Conservation (phyloP, 2,888 invertebrate species). For the Ditula angustiorana region DNA sequence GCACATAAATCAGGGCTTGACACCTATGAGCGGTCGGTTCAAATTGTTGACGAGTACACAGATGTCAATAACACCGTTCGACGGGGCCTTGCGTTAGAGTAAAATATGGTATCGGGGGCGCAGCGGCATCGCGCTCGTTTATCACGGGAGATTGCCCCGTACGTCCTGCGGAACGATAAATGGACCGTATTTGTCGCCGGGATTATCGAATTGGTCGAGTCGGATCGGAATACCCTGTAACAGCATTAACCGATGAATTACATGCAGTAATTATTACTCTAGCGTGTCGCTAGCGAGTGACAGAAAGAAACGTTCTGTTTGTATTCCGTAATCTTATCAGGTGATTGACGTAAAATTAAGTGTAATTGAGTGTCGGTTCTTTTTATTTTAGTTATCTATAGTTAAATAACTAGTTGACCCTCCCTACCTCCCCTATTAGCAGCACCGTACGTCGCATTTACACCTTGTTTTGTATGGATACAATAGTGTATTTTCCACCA, state of each 20-base stretch:
- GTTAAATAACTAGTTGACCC: no score
- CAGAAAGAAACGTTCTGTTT: neutral
- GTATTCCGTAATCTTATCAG: neutral
- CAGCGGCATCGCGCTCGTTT: conserved; percentile 46
- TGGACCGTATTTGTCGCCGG: conserved; percentile 53
- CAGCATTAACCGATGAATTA: conserved; percentile 28
- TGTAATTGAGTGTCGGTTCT: neutral
- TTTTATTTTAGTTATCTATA: neutral
- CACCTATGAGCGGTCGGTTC: conserved; percentile 18
- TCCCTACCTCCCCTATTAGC: neutral
- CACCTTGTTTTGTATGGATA: neutral
- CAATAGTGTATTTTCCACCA: neutral
- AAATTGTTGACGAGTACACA: conserved; percentile 29
- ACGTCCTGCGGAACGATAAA: conserved; percentile 51
- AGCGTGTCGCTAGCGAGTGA: neutral
- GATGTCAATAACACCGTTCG: conserved; percentile 40
- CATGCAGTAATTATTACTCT: conserved; percentile 16
- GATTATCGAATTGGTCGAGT: conserved; percentile 50
- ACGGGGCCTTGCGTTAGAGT: conserved; percentile 48
- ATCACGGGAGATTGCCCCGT: conserved; percentile 51
- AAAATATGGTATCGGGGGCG: conserved; percentile 50
- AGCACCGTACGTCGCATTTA: neutral
- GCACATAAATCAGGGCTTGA: conserved; percentile 11
- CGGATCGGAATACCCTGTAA: conserved; percentile 23
- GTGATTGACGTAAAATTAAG: neutral